Percentiles rank a stretch among this genome's conserved stretches.
Conservation (phyloP, 2,797 vertebrate species). For the Sparidentex hasta region DNA sequence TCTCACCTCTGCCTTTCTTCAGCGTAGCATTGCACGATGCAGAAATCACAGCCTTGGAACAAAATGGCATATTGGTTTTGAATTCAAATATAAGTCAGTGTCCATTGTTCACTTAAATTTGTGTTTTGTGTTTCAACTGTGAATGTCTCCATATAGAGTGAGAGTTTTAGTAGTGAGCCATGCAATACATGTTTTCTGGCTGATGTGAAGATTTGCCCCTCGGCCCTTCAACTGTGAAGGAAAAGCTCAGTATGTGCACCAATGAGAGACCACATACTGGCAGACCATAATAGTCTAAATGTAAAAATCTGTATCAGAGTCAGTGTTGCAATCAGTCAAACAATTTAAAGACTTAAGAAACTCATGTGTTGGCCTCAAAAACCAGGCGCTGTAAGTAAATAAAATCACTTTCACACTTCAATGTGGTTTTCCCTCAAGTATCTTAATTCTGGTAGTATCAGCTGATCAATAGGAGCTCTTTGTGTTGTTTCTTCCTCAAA, state of each 20-base stretch:
- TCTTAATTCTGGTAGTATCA: background rate
- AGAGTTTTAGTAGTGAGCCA: too few species aligned
- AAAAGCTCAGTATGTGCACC: background rate
- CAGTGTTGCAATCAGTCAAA: background rate
- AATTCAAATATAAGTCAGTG: background rate
- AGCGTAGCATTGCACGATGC: background rate
- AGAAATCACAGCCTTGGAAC: background rate
- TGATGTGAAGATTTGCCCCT: background rate
- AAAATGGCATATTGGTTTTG: background rate
- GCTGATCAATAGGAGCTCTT: background rate
- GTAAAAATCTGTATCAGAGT: background rate
- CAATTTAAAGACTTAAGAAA: background rate
- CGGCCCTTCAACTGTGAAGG: background rate
- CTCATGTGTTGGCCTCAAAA: background rate
- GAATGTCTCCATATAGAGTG: too few species aligned
- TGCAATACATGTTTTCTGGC: background rate
- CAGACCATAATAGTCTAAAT: background rate
- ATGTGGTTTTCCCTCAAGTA: background rate
- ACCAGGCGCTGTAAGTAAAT: background rate
- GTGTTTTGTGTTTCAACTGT: background rate
- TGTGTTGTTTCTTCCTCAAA: background rate
- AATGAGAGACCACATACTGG: background rate
- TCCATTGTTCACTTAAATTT: background rate
- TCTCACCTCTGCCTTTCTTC: background rate
- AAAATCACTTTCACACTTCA: background rate